Conservation (phyloP, 2,113 vertebrate species). For the Sinocyclocheilus grahami region DNA sequence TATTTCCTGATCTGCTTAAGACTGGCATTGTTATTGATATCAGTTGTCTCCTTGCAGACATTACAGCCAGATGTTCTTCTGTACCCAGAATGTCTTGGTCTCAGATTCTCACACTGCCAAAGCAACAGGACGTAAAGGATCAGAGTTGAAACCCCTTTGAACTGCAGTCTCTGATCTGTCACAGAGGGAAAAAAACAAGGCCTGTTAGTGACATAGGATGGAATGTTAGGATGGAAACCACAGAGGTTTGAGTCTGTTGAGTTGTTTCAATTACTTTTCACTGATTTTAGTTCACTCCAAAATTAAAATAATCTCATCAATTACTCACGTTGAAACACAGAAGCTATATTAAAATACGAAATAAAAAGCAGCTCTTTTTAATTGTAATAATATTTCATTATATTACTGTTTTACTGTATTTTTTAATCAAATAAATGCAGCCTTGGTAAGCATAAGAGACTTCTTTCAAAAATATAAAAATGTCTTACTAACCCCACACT, state of each 20-base stretch:
- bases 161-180: conserved; percentile 44
- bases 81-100: conserved; percentile 28
- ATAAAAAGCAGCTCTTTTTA: not conserved
- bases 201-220: conserved; percentile 25
- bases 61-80: conserved; percentile 24
- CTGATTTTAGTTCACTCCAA: not conserved
- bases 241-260: not conserved
- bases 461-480: not conserved
- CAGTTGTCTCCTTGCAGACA: conserved; percentile 3
- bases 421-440: not conserved
- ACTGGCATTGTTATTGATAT: conserved; percentile 7
- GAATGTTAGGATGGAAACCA: not conserved
- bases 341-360: not conserved
- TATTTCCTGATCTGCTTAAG: conserved; percentile 25
- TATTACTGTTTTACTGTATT: not conserved
- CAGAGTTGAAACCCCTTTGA: conserved; percentile 50
- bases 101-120: conserved; percentile 39
- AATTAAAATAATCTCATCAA: not conserved
- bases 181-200: conserved; percentile 1
- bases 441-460: not conserved
- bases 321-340: not conserved
- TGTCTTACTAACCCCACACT: not conserved
- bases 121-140: conserved; percentile 38
- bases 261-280: not conserved
- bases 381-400: not conserved